These are phyloP conservation scores for Rousettus leschenaultii DNA, from an alignment of 2,113 vertebrate genomes.

Conservation along the genomic window DNA sequence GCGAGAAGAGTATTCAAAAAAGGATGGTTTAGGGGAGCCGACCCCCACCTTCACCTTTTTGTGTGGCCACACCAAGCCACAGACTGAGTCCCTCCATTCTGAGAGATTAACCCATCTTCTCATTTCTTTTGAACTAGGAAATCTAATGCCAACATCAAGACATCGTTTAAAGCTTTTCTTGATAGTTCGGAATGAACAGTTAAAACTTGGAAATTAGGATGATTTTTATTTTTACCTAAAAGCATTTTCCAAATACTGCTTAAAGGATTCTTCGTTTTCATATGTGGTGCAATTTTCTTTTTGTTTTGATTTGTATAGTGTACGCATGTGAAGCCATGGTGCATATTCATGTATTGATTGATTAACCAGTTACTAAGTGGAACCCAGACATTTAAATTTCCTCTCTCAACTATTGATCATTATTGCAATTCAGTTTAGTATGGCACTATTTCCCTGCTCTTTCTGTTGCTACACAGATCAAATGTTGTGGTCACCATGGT, in stretches of 20 bases:
- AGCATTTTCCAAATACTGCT: not conserved
- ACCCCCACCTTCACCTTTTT: not conserved
- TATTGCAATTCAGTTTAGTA: conserved; percentile 47
- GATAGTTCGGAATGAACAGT: not conserved
- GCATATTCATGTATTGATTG: not conserved
- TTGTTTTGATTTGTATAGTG: not conserved
- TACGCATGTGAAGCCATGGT: not conserved
- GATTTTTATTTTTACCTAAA: not conserved
- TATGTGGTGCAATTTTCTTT: not conserved
- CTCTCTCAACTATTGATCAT: not conserved
- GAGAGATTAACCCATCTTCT: not conserved
- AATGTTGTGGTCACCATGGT: conserved; percentile 79
- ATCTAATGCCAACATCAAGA: not conserved
- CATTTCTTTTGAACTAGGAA: not conserved
- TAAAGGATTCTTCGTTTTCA: not conserved
- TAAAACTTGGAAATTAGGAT: not conserved
- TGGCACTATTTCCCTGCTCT: conserved; percentile 38
- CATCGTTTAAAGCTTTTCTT: not conserved
- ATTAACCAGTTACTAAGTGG: conserved; percentile 23
- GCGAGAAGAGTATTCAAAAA: not conserved
- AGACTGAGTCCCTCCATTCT: not conserved
- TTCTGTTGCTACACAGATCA: conserved; percentile 63
- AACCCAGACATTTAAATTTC: conserved; percentile 48
- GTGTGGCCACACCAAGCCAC: not conserved
- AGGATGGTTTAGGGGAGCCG: not conserved